phyloP scores from a whole-genome alignment of 2,888 invertebrate genomes.

The Zelleria hepariella region DNA sequence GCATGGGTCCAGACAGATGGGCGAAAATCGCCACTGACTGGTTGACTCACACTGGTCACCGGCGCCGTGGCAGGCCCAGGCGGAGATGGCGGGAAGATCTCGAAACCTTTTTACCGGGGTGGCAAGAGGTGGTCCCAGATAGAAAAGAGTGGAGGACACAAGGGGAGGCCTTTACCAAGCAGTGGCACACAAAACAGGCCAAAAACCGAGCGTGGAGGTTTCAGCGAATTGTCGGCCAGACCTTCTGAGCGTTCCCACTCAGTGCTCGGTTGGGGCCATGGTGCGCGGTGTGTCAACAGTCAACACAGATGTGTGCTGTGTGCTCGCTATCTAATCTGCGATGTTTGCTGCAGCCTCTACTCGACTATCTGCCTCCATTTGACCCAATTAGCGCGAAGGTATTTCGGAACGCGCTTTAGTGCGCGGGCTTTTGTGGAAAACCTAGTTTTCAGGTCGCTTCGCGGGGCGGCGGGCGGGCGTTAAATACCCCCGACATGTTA shows the following conservation, averaged over 20 bases:
- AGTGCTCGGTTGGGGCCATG: not conserved
- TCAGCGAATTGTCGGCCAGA: not conserved
- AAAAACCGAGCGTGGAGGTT: not conserved
- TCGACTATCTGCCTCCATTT: not conserved
- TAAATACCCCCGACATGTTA: too few species aligned
- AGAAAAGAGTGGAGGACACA: too few species aligned
- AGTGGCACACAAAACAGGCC: too few species aligned
- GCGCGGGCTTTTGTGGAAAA: not conserved
- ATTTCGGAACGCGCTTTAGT: not conserved
- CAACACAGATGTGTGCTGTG: constrained; percentile 17
- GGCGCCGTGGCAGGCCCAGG: too few species aligned
- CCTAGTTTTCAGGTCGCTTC: not conserved
- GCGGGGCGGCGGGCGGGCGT: not conserved
- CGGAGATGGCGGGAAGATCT: too few species aligned
- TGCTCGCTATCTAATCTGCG: constrained; percentile 48
- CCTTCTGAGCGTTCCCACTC: not conserved
- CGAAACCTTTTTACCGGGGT: too few species aligned
- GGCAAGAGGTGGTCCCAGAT: too few species aligned
- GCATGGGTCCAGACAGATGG: too few species aligned
- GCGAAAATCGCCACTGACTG: too few species aligned
- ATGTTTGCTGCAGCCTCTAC: constrained; percentile 53
- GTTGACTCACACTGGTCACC: too few species aligned
- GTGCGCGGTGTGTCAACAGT: not conserved
- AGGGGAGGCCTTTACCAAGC: too few species aligned
- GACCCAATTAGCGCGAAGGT: not conserved